Base-by-base conservation (phyloP, 2,797 vertebrate species). In the Chaunax sp. region DNA sequence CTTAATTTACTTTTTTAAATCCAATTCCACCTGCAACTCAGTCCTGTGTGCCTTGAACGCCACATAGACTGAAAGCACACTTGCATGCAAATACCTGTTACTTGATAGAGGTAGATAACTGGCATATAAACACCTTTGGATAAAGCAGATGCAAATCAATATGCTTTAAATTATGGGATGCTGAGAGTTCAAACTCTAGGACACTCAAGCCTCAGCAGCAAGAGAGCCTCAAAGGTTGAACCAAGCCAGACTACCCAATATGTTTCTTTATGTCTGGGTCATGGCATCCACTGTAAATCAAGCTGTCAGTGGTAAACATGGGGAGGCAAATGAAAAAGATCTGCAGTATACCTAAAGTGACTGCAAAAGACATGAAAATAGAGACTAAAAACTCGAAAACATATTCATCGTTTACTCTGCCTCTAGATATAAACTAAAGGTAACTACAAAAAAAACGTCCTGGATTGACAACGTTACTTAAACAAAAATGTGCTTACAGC, bases 231-330 rank as follows among this genome's bases (percentile, higher is more conserved):
- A 12, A 26, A n/a, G 26, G 33, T 65, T 25, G 49, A 15, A 47
- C 38, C 18, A 66, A 57, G 47, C 66, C 66, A 65, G 12, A 50
- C 6, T 26, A 64, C 28, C 33, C 3, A 57, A 64, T 59, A 63
- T 38, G 41, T 54, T 23, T 58, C 67, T 78, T 77, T 65, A 74
- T 61, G 50, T 64, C 47, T 20, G 15, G 18, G 49, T 58, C 52
- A 40, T 76, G 53, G 64, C 68, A 57, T 47, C 47, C 54, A 18
- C 40, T 26, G 56, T 82, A 81, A 82, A 86, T 85, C 78, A 63
- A 28, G 37, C 25, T 64, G 80, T 77, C 71, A 73, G 55, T n/a
- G 40, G 4, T 28, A 25, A 52, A 70, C 35, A 49, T 23, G 11
- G 19, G 51, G 13, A 72, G 4, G 35, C 73, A 80, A 81, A 81